Evolutionary conservation across 1,140 invertebrate genomes (phyloP).

Genomic region (Druon quercuslanigerum): DNA sequence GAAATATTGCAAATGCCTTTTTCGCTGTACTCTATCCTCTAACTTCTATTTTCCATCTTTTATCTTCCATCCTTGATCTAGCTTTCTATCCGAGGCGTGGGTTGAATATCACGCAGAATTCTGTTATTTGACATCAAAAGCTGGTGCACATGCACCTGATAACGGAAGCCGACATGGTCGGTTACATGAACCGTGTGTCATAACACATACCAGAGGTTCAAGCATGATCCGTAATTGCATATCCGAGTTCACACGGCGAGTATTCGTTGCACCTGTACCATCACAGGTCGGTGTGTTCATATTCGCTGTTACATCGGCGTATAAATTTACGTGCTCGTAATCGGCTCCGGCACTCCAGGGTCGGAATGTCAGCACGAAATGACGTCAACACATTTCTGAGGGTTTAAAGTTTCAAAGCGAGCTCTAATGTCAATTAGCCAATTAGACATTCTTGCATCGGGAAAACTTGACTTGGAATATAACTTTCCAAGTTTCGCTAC

Average conservation of each 20-base stretch:
- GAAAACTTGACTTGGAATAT: no score
- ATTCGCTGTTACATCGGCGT: neutral
- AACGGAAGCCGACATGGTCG: slow-evolving; percentile 4
- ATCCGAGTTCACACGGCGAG: slow-evolving; percentile 2
- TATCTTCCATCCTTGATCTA: no score
- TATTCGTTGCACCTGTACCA: neutral
- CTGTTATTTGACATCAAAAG: slow-evolving; percentile 11
- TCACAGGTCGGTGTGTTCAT: neutral
- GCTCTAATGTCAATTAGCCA: neutral
- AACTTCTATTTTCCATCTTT: no score
- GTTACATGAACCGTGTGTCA: slow-evolving; percentile 24
- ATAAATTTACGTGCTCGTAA: slow-evolving; percentile 8
- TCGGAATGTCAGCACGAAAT: neutral
- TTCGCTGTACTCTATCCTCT: no score
- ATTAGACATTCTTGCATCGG: no score
- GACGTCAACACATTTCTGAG: neutral
- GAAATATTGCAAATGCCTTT: no score
- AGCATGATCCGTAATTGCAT: slow-evolving; percentile 17
- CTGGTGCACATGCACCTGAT: slow-evolving; percentile 2
- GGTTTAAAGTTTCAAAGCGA: neutral
- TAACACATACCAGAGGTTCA: slow-evolving; percentile 8
- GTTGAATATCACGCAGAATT: neutral
- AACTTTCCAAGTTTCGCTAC: no score
- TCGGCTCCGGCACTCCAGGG: neutral
- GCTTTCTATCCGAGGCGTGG: neutral